phyloP scores from a whole-genome alignment of 2,113 vertebrate genomes.

The Bambusicola thoracicus region DNA sequence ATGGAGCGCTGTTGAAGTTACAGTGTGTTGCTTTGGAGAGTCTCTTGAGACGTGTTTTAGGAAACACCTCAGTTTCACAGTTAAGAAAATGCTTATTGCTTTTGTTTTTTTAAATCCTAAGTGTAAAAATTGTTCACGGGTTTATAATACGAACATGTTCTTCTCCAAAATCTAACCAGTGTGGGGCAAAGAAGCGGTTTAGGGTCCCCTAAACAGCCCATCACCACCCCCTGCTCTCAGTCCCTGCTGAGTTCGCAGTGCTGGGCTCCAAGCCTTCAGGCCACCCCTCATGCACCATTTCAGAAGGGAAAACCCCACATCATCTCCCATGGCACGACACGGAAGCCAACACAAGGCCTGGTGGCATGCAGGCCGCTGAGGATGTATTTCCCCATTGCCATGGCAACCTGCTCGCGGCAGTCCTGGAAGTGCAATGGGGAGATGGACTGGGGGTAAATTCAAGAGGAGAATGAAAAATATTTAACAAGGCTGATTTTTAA shows the following conservation, averaged over 20 bases:
- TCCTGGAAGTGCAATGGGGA: neutral
- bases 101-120: neutral
- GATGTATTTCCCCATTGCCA: conserved; percentile 12
- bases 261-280: neutral
- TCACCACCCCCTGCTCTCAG: neutral
- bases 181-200: neutral
- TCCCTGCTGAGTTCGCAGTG: neutral
- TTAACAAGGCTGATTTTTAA: neutral
- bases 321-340: neutral
- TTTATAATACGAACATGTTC: neutral
- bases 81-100: neutral
- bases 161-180: neutral
- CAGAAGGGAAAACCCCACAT: neutral
- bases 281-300: neutral
- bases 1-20: neutral
- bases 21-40: neutral
- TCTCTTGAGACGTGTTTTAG: neutral
- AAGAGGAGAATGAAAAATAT: neutral
- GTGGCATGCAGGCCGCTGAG: neutral
- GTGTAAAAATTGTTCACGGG: neutral
- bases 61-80: neutral
- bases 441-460: neutral
- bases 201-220: neutral
- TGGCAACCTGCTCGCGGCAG: conserved; percentile 6
- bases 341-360: neutral